phyloP scores from a whole-genome alignment of 2,888 invertebrate genomes.

The Idaea straminata region DNA sequence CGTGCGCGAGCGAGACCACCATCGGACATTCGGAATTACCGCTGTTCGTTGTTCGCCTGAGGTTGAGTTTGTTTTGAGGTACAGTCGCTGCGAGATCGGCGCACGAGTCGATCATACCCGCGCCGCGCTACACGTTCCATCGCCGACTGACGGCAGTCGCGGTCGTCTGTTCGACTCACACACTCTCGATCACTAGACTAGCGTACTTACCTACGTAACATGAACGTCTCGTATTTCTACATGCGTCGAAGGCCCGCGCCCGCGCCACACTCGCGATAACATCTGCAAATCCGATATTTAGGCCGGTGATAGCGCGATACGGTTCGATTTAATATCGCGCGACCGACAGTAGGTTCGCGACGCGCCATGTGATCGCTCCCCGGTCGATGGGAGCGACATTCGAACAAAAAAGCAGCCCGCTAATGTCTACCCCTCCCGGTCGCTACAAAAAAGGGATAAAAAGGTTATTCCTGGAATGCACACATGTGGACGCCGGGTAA shows the following conservation, averaged over 20 bases:
- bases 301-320: constrained; percentile 66
- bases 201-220: constrained; percentile 41
- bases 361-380: constrained; percentile 69
- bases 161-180: constrained; percentile 16
- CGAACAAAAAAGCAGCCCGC: constrained; percentile 67
- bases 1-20: constrained; percentile 38
- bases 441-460: constrained; percentile 72
- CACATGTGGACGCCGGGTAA: constrained; percentile 72
- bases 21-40: constrained; percentile 67
- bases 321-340: constrained; percentile 57
- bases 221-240: constrained; percentile 63
- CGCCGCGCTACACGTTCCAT: constrained; percentile 27
- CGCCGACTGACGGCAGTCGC: constrained; percentile 36
- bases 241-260: constrained; percentile 61
- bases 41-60: constrained; percentile 68
- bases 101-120: constrained; percentile 47
- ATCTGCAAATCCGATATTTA: constrained; percentile 73
- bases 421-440: constrained; percentile 69
- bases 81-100: constrained; percentile 60
- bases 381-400: constrained; percentile 57
- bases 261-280: constrained; percentile 64
- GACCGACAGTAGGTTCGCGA: constrained; percentile 48
- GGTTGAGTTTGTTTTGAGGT: constrained; percentile 54
- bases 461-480: constrained; percentile 75
- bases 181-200: constrained; percentile 11